phyloP scores from a whole-genome alignment of 2,888 invertebrate genomes.

The Anoncus sp. region DNA sequence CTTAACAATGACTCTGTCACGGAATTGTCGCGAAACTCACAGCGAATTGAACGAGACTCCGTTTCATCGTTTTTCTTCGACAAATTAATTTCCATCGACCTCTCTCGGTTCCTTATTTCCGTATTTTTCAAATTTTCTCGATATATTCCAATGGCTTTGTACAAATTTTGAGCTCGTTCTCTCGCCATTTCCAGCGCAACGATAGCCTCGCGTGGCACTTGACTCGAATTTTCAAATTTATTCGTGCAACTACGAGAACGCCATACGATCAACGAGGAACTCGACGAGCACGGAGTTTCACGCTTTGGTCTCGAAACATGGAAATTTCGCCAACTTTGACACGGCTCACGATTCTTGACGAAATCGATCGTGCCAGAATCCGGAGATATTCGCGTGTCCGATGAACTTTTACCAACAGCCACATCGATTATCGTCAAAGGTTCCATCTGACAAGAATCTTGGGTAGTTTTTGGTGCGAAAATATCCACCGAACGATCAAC shows the following conservation, averaged over 20 bases:
- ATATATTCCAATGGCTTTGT: conserved; percentile 66
- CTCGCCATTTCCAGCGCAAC: conserved; percentile 63
- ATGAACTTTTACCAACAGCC: conserved; percentile 11
- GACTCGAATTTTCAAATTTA: conserved; percentile 10
- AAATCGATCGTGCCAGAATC: conserved; percentile 24
- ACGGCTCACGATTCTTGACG: conserved; percentile 32
- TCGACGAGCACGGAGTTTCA: conserved; percentile 36
- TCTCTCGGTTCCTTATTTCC: background rate
- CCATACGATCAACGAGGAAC: conserved; percentile 40
- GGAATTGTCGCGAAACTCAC: conserved; percentile 30
- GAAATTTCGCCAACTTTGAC: conserved; percentile 42
- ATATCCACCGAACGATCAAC: conserved; percentile 56
- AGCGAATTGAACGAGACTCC: conserved; percentile 1
- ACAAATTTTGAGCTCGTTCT: conserved; percentile 65
- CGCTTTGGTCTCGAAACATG: conserved; percentile 23
- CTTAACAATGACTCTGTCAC: conserved; percentile 34
- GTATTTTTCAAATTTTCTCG: conserved; percentile 47
- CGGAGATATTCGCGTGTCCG: background rate
- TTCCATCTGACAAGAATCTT: conserved; percentile 47
- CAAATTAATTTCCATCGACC: background rate
- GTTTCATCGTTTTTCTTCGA: background rate
- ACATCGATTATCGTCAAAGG: conserved; percentile 21
- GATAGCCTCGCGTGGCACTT: conserved; percentile 62
- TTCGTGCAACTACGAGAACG: conserved; percentile 1
- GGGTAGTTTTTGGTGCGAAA: conserved; percentile 24